phyloP scores from a whole-genome alignment of 2,888 invertebrate species.

The Papilio gigon region DNA sequence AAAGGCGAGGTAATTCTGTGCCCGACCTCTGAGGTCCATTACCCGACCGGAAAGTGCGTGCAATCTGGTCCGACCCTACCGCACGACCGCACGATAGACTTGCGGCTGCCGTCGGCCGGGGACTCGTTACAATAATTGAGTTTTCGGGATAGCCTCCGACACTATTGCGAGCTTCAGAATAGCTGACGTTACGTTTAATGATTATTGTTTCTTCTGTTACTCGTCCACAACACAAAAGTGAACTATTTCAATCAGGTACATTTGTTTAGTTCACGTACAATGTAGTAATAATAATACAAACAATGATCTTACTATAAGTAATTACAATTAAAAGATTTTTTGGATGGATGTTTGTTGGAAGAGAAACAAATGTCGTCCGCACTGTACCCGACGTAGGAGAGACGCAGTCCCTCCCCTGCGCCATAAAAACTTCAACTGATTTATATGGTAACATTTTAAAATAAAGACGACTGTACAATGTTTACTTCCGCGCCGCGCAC shows the following conservation, averaged over 20 bases:
- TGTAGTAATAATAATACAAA: too few relatives aligned
- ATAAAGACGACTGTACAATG: conserved; percentile 32
- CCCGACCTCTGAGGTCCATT: conserved; percentile 27
- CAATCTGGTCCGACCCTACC: conserved; percentile 12
- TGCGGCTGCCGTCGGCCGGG: conserved; percentile 19
- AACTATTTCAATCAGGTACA: too few relatives aligned
- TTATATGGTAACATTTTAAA: conserved; percentile 27
- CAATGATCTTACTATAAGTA: too few relatives aligned
- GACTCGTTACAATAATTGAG: conserved; percentile 43
- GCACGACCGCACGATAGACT: conserved; percentile 27
- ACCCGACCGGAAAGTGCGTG: conserved; percentile 19
- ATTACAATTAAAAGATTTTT: too few relatives aligned
- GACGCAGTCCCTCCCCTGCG: background rate
- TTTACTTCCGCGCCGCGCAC: conserved; percentile 35
- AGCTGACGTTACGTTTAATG: conserved; percentile 28
- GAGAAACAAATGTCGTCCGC: too few relatives aligned
- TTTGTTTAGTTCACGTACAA: background rate
- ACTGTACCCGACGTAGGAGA: background rate
- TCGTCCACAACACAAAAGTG: background rate
- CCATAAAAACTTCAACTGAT: conserved; percentile 15
- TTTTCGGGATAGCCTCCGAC: conserved; percentile 38
- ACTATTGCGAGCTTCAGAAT: conserved; percentile 26
- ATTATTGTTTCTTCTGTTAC: conserved; percentile 8
- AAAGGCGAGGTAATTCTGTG: conserved; percentile 26
- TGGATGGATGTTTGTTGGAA: too few relatives aligned